A percentile compares a stretch with the other conserved stretches of the same genome.
Conservation (phyloP, 2,113 vertebrate species). For the Hassar affinis region DNA sequence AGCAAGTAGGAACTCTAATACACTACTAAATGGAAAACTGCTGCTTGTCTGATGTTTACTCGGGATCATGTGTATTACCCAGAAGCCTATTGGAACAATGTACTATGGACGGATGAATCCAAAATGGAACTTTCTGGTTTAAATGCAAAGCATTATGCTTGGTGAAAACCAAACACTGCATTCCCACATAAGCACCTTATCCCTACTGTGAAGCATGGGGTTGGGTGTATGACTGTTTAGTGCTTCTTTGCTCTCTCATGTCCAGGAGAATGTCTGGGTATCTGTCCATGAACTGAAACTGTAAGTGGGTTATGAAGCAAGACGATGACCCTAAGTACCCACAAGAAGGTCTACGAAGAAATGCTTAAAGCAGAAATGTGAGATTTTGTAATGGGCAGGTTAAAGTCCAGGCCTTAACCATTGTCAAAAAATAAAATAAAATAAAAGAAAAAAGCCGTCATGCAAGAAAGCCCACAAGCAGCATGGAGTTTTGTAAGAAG, state of each 20-base stretch:
- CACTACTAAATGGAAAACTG: background rate
- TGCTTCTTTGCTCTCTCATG: background rate
- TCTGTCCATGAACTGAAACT: background rate
- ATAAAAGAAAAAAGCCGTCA: background rate
- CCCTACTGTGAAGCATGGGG: background rate
- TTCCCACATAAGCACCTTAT: background rate
- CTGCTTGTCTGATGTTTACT: background rate
- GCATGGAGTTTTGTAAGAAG: background rate
- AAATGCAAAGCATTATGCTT: background rate
- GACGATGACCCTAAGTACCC: background rate
- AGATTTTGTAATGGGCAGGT: background rate
- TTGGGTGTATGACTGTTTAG: background rate
- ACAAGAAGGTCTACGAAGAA: background rate
- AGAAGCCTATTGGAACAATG: background rate
- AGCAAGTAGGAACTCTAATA: background rate
- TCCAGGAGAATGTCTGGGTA: background rate
- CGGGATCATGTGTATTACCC: background rate
- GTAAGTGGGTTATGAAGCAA: background rate
- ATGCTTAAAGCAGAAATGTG: background rate
- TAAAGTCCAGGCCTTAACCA: background rate
- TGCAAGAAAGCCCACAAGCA: background rate
- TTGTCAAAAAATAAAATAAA: background rate
- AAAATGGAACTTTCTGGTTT: background rate
- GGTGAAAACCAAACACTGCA: background rate
- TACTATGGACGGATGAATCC: background rate